phyloP scores from a whole-genome alignment of 2,113 vertebrate species.

The Mormyrus iriodes region DNA sequence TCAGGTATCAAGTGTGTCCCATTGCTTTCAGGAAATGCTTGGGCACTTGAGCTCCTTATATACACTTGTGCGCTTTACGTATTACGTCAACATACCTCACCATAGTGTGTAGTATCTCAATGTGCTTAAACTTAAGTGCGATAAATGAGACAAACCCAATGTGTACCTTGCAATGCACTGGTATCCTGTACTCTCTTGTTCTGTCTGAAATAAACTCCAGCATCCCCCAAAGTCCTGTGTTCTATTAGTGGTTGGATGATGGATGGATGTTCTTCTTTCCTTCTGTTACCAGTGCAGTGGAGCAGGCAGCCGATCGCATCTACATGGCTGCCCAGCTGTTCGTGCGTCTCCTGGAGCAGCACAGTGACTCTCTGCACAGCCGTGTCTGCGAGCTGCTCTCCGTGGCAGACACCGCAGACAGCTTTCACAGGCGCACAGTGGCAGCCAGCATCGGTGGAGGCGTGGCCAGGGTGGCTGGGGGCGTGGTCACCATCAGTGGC shows the following conservation, averaged over 20 bases:
- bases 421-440: conserved; percentile 54
- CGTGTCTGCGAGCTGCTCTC: conserved; percentile 52
- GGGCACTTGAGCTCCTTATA: no score
- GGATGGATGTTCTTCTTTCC: not conserved
- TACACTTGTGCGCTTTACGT: no score
- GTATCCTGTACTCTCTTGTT: not conserved
- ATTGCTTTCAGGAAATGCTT: no score
- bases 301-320: conserved; percentile 57
- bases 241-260: not conserved
- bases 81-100: no score
- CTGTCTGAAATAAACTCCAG: not conserved
- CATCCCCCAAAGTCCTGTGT: not conserved
- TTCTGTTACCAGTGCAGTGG: conserved; percentile 42
- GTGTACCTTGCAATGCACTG: not conserved
- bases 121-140: no score
- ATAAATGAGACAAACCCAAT: not conserved
- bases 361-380: conserved; percentile 46
- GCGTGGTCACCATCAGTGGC: conserved; percentile 61
- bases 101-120: no score
- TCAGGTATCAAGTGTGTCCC: no score
- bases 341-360: conserved; percentile 56
- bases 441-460: conserved; percentile 54
- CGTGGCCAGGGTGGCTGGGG: conserved; percentile 58
- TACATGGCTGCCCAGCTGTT: conserved; percentile 61
- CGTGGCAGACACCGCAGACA: conserved; percentile 48